Evolutionary conservation across 35 echinoderm and acorn worm genomes (phyloP), one percentile per base, ranked within the genome.

Genomic region (Antedon bifida): DNA sequence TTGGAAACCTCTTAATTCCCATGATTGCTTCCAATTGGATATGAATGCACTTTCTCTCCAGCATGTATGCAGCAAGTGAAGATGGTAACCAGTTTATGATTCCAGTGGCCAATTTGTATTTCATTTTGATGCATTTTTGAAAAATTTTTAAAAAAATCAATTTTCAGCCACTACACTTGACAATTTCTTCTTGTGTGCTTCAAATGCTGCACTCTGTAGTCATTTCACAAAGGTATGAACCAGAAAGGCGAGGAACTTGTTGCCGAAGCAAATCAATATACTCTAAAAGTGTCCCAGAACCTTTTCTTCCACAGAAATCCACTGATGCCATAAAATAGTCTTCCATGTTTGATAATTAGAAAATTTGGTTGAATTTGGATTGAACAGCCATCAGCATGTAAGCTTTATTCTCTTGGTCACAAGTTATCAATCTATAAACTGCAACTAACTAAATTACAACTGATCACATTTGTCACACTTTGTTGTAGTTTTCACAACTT

Each of bases 121-220:
- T 90, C 89, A 78, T 86, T 51, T 39, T 90, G 83, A 8, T 85
- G 88, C 9, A 85, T 36, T 34, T 64, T 56, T 5, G 88, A 19
- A 36, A 44, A 85, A 30, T 85, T 90, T 74, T 90, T 79, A 29
- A 84, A 83, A 86, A 82, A 90, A 74, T 90, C 89, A 2, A 90
- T 78, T 74, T 85, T 78, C 17, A 82, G 77, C 35, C 78, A 78
- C 28, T 30, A 78, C 30, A 44, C 36, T 10, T 42, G 56, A 31
- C 0, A 74, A 75, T 74, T 75, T 86, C 5, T 46, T 4, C 44
- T 90, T 86, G 34, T 90, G 36, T 36, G 46, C 17, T 42, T 90
- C 83, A 35, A 90, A 90, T 32, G 84, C 45, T 33, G 46, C 35
- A 35, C 83, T 86, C 39, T 86, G 84, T 29, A 78, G 81, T 29